A percentile compares a stretch with the other conserved stretches of the same genome.
Evolutionary conservation across 2,797 vertebrate genomes (phyloP).

Genomic region (Muscicapa striata): DNA sequence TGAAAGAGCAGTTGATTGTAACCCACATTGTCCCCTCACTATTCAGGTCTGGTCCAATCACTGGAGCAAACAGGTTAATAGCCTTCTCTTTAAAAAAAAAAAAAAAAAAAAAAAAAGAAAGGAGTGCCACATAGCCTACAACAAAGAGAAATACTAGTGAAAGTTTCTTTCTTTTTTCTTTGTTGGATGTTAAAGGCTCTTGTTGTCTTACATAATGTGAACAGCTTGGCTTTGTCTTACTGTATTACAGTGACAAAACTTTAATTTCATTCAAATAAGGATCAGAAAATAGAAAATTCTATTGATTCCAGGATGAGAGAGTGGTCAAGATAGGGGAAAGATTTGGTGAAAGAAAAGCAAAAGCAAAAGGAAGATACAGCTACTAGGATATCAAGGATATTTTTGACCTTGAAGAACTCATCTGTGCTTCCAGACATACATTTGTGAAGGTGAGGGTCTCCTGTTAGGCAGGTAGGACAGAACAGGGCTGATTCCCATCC

Average conservation of each 20-base stretch:
- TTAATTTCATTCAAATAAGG: neutral
- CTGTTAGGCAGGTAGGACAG: neutral
- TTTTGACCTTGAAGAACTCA: neutral
- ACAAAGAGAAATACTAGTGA: neutral
- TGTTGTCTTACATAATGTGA: neutral
- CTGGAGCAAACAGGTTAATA: neutral
- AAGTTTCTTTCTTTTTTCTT: neutral
- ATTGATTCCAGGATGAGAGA: neutral
- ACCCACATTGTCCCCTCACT: neutral
- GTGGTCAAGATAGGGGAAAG: neutral
- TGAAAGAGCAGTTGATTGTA: neutral
- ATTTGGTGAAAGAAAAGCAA: neutral
- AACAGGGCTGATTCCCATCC: neutral
- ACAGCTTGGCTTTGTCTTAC: neutral
- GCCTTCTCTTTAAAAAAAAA: neutral
- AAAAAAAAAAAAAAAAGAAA: neutral
- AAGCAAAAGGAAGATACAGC: neutral
- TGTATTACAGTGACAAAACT: neutral
- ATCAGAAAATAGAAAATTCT: neutral
- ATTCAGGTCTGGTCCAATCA: neutral
- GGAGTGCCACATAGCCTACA: neutral
- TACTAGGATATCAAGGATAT: neutral
- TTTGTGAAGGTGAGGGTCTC: neutral
- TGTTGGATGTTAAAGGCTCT: neutral
- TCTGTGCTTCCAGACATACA: slow-evolving; percentile 2